Evolutionary conservation across 2,888 invertebrate genomes (phyloP), one percentile per base, ranked within the genome.

Genomic region (Mythimna loreyi): DNA sequence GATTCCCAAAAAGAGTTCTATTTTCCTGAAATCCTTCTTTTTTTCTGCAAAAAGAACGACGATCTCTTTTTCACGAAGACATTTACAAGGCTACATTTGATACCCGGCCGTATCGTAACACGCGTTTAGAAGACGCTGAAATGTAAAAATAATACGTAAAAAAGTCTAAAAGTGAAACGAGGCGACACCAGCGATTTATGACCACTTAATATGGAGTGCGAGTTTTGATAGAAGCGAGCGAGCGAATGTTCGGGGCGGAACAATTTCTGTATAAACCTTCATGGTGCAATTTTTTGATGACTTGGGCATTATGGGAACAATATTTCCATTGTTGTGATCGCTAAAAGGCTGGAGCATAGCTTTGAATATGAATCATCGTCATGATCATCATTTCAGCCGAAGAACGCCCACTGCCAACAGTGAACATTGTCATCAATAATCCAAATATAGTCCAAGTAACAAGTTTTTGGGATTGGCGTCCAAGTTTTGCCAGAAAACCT

Each of bases 161-260:
- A 85, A 85, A 86, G 84, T 87, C 84, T 85, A 83, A 85, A 89
- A 91, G 88, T 89, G 89, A 85, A 90, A 86, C 86, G 87, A 83
- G 85, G 73, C 65, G 82, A 84, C 84, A 83, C 82, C 74, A 63
- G 79, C 83, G 88, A 92, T 92, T 92, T 91, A 92, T 89, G 86
- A 83, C 84, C 88, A 89, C 89, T 91, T 91, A 90, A 90, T 90
- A 89, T 89, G 80, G 83, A 75, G 78, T 74, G 58, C 7, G 57
- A 63, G 49, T 65, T 77, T 74, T 61, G 69, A 81, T 66, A 58
- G 82, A 81, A 78, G 58, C 72, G 67, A 78, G 64, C 60, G 53
- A 30, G 28, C 68, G 78, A 68, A 82, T 66, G 62, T 67, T 78
- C 56, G 74, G 4, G 13, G 9, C 6, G 25, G 21, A 43, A 43